Base-by-base conservation (phyloP, 2,797 vertebrate genomes). In the Hyperoplus lanceolatus region DNA sequence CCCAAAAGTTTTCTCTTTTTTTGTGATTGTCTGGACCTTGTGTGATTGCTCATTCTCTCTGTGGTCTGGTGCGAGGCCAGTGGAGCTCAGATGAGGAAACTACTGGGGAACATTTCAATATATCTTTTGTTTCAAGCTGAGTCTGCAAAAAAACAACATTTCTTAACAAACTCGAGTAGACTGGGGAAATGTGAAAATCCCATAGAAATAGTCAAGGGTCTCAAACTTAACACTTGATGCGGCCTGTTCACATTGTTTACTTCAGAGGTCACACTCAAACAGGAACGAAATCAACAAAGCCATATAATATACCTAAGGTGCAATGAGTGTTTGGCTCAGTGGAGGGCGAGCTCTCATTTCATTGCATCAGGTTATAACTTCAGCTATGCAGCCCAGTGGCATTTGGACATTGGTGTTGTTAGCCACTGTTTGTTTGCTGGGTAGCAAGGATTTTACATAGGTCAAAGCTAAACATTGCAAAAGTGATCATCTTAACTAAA, bases 41-140 rank as follows among this genome's bases (percentile, higher is more conserved):
- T 63, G 75, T 83, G 55, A 78, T 84, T 89, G 78, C 79, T 92
- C 72, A 82, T 87, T 85, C 81, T 83, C 78, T 79, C 78, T 87
- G 89, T 73, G 89, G 84, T 87, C 63, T 84, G 82, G 66, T 64
- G 41, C 55, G 64, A 82, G 41, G 79, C 87, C 84, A 83, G 68
- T 42, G 43, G 42, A 75, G 55, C 67, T 58, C 38, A 41, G 71
- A 63, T 41, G 60, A 86, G 61, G 66, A 84, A 29, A 29, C 29
- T 29, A 63, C 51, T 6, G 21, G 5, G 53, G 54, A 74, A 51
- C 54, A 73, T 66, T 54, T 71, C 36, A 80, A 75, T 60, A 18
- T 15, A 42, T 55, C 42, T 16, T 61, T 62, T 48, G 46, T 76
- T 53, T 50, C 29, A 36, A 65, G 36, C 61, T 58, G 62, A 69